Conservation (phyloP, 1,140 invertebrate genomes). For the Eurosta solidaginis region DNA sequence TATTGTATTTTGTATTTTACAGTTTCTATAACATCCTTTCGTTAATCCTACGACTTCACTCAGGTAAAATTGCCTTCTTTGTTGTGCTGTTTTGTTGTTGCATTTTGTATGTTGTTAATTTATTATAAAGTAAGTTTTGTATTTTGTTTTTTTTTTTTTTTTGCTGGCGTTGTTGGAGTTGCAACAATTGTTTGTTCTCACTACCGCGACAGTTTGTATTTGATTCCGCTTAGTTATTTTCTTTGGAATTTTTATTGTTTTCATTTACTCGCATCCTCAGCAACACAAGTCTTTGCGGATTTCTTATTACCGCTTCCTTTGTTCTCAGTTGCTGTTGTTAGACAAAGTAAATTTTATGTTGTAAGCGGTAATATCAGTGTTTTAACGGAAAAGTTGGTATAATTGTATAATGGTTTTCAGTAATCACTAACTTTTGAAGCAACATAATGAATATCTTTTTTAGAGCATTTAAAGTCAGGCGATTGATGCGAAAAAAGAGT, state of each 20-base stretch:
- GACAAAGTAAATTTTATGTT: not conserved
- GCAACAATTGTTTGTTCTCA: constrained; percentile 1
- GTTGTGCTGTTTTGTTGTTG: not conserved
- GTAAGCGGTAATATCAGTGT: not conserved
- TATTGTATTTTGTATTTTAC: too few relatives aligned
- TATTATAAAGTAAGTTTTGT: not conserved
- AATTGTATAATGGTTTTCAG: not conserved
- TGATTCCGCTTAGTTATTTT: not conserved
- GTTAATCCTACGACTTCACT: not conserved
- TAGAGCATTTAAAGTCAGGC: not conserved
- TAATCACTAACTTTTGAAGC: too few relatives aligned
- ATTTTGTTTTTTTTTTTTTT: not conserved
- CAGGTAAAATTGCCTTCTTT: not conserved
- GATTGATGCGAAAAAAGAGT: too few relatives aligned
- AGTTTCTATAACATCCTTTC: not conserved
- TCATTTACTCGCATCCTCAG: not conserved
- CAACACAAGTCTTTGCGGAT: not conserved
- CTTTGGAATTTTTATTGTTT: not conserved
- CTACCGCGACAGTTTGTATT: constrained; percentile 13
- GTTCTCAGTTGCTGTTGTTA: not conserved
- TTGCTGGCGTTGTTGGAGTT: too few relatives aligned
- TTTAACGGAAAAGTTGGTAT: not conserved
- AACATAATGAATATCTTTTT: not conserved
- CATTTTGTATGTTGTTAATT: not conserved
- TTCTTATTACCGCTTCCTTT: not conserved